Evolutionary conservation across 23 tunicate genomes (phyloP).

Genomic region (Ciona savignyi): DNA sequence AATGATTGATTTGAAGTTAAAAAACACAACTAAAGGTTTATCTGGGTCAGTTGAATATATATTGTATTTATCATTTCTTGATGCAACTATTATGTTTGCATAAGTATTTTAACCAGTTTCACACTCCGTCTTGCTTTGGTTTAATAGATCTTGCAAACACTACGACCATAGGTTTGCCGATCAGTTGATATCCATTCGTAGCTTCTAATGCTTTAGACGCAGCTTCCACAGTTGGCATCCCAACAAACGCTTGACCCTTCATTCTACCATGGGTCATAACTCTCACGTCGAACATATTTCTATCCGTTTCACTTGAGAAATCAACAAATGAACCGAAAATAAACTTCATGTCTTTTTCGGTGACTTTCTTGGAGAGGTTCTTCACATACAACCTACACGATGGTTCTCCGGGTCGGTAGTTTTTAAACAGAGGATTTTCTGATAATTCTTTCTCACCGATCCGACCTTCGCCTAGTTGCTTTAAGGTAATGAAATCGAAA

Average conservation of each 20-base stretch:
- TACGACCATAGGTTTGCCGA: slow-evolving; percentile 76
- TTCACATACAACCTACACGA: slow-evolving; percentile 68
- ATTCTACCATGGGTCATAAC: slow-evolving; percentile 79
- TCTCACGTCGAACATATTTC: slow-evolving; percentile 61
- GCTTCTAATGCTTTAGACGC: slow-evolving; percentile 46
- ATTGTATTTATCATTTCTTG: no score
- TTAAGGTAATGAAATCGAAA: slow-evolving; percentile 43
- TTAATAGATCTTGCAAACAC: slow-evolving; percentile 78
- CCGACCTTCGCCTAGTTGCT: slow-evolving; percentile 38
- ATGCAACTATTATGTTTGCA: no score
- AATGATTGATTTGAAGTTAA: no score
- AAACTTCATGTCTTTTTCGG: slow-evolving; percentile 68
- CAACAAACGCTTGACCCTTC: slow-evolving; percentile 92
- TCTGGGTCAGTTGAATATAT: no score
- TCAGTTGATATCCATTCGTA: slow-evolving; percentile 62
- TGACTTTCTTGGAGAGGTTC: slow-evolving; percentile 61
- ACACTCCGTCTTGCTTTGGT: slow-evolving; percentile 23
- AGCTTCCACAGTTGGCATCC: slow-evolving; percentile 40
- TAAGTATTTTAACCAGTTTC: no score
- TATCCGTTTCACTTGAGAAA: slow-evolving; percentile 33
- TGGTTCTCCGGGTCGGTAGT: slow-evolving; percentile 48
- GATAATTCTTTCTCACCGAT: slow-evolving; percentile 28
- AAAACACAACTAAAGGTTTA: no score
- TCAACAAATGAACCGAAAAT: slow-evolving; percentile 69
- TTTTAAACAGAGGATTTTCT: slow-evolving; percentile 32